Percentiles rank a stretch among this genome's conserved stretches.
These are phyloP conservation scores for Ganaspis sp. DNA, from an alignment of 1,140 invertebrate genomes.

Conservation along the genomic window DNA sequence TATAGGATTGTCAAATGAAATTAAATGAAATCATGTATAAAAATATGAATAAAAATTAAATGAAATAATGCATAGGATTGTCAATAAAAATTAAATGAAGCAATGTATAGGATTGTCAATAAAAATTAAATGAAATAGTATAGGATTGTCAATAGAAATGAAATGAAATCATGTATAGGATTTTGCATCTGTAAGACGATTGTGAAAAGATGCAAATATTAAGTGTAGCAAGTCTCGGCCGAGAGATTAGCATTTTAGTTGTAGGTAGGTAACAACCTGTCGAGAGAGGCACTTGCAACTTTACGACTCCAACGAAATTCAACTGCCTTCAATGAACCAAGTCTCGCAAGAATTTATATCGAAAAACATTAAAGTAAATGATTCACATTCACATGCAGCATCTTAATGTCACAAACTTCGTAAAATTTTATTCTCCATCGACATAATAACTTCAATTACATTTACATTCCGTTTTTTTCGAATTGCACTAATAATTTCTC, in stretches of 20 bases:
- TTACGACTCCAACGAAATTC: conserved; percentile 6
- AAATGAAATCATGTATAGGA: neutral
- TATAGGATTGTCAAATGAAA: no score
- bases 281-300: neutral
- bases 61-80: no score
- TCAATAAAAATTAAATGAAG: no score
- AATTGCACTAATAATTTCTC: neutral
- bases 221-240: neutral
- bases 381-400: neutral
- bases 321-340: conserved; percentile 7
- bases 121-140: no score
- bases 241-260: conserved; percentile 10
- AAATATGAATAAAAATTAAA: no score
- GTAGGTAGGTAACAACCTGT: conserved; percentile 12
- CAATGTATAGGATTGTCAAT: no score
- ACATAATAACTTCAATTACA: neutral
- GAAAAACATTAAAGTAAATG: neutral
- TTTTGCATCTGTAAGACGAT: conserved; percentile 6
- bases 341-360: conserved; percentile 1
- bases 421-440: neutral
- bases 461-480: neutral
- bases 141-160: neutral
- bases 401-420: neutral
- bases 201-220: conserved; percentile 14
- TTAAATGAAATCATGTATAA: no score